These are phyloP conservation scores for Tetragnatha versicolor DNA, from an alignment of 1,140 invertebrate species.

Conservation along the genomic window DNA sequence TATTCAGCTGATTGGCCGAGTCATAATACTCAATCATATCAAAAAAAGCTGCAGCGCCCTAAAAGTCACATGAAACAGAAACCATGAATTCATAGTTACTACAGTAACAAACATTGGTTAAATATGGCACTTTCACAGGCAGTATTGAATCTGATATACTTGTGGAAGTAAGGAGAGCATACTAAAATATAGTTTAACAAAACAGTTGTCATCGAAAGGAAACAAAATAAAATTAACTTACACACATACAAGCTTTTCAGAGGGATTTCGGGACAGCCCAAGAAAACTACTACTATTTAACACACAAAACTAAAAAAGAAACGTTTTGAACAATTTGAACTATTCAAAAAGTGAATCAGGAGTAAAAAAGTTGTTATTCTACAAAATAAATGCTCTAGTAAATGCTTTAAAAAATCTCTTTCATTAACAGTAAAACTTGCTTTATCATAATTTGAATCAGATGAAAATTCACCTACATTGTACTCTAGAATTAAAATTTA, in stretches of 20 bases:
- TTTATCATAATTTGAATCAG: no score
- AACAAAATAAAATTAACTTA: slow-evolving; percentile 46
- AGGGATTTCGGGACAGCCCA: slow-evolving; percentile 29
- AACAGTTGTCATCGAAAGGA: slow-evolving; percentile 41
- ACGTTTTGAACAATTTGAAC: slow-evolving; percentile 38
- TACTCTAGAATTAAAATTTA: no score
- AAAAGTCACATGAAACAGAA: no score
- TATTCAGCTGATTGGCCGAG: slow-evolving; percentile 77
- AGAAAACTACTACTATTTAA: slow-evolving; percentile 47
- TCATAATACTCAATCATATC: slow-evolving; percentile 94
- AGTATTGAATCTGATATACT: slow-evolving; percentile 6
- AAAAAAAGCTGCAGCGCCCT: slow-evolving; percentile 76
- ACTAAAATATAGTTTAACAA: no score
- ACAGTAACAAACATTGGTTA: no score
- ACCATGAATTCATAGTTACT: no score
- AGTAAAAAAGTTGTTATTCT: slow-evolving; percentile 20
- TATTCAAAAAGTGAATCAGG: slow-evolving; percentile 30
- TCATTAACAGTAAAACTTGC: no score
- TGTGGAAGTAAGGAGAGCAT: no score
- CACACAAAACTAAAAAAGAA: slow-evolving; percentile 51
- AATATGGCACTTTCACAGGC: no score
- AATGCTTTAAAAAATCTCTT: no score
- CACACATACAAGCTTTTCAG: slow-evolving; percentile 30
- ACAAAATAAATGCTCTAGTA: no score
- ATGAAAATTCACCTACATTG: no score